Evolutionary conservation across 1,140 invertebrate genomes (phyloP).

Genomic region (Centruroides sculpturatus): DNA sequence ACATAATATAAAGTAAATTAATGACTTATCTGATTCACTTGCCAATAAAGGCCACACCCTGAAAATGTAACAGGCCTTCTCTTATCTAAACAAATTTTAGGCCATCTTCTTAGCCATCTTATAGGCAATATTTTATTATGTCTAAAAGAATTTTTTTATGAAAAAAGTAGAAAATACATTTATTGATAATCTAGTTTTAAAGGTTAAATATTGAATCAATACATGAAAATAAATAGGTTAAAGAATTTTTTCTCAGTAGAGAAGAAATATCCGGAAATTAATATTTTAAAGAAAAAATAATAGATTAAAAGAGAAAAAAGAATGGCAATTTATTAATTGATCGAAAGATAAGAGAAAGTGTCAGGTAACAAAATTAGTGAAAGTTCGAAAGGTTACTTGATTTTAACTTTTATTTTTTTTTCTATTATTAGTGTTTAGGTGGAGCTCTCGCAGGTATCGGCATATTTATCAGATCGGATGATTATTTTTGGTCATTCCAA

Average conservation of each 20-base stretch:
- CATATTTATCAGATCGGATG: slow-evolving; percentile 19
- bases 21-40: not conserved
- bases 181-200: too few relatives aligned
- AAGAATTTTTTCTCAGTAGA: too few relatives aligned
- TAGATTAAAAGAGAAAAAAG: too few relatives aligned
- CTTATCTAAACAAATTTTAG: not conserved
- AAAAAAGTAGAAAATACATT: too few relatives aligned
- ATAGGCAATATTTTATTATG: too few relatives aligned
- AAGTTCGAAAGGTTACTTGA: not conserved
- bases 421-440: slow-evolving; percentile 16
- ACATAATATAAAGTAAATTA: too few relatives aligned
- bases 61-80: not conserved
- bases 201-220: too few relatives aligned
- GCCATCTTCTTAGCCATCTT: not conserved
- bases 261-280: too few relatives aligned
- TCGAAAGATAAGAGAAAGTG: too few relatives aligned
- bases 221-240: too few relatives aligned
- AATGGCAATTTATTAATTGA: not conserved
- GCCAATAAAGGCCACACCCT: not conserved
- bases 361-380: not conserved
- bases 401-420: not conserved
- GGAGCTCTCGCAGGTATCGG: slow-evolving; percentile 13
- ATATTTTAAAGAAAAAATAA: too few relatives aligned
- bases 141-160: too few relatives aligned
- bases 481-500: slow-evolving; percentile 20